Base-by-base conservation (phyloP, 2,113 vertebrate species). In the Odocoileus virginianus region DNA sequence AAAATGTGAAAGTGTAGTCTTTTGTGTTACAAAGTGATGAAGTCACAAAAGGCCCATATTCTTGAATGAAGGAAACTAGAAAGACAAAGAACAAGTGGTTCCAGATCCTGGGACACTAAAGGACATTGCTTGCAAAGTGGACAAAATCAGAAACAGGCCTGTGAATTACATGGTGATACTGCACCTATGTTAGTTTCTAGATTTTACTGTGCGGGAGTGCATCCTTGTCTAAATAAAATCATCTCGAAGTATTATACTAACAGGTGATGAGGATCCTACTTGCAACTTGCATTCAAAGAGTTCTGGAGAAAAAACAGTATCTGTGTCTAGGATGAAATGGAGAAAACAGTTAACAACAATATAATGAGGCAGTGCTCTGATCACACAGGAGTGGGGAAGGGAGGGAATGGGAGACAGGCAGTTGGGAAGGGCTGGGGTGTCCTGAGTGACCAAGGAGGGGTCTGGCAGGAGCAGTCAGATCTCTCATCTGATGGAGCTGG, bases 321-420 rank as follows among this genome's bases (percentile, higher is more conserved):
- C 7, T 19, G 2, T 16, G 9, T 36, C 52, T 15, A 50, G 28
- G 54, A 8, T 15, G 88, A 43, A 55, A 81, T 9, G 30, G 54
- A 23, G 61, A 67, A 36, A 81, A n/a, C 11, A 30, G 19, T 6
- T 12, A 33, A 17, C 30, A 61, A 21, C 17, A 28, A 3, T 23
- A 16, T 5, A 54, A 28, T 2, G 3, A 47, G 28, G 17, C 1
- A 6, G 85, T 60, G 58, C 71, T 17, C 2, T 30, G 50, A 12
- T 3, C 7, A 23, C 25, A 3, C 5, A 21, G 76, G 28, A 33
- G 25, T 7, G 2, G n/a, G 58, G 71, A 8, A 2, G 3, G 47
- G 27, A 33, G 9, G 4, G 8, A 17, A 33, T 0, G 36, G 15
- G 21, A 52, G 10, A 5, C 10, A 47, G 36, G 7, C 2, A 23